phyloP scores from a whole-genome alignment of 2,113 vertebrate species.

The Speoplatyrhinus poulsoni region DNA sequence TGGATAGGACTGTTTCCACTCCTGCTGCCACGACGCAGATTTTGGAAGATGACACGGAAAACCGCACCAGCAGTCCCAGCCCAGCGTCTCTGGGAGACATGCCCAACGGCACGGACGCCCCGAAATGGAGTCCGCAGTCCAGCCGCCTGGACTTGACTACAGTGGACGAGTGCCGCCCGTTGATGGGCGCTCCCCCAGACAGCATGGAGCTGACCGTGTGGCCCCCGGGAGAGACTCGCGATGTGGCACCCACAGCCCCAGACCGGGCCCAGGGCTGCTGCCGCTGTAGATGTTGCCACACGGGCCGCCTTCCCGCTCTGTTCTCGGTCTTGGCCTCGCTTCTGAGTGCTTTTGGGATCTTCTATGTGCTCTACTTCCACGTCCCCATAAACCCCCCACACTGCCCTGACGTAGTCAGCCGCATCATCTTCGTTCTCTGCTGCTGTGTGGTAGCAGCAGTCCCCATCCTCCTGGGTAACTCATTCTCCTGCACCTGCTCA shows the following conservation, averaged over 20 bases:
- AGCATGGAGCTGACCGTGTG: conserved; percentile 72
- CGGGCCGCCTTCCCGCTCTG: conserved; percentile 62
- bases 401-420: conserved; percentile 65
- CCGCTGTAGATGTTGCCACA: conserved; percentile 60
- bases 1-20: conserved; percentile 54
- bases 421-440: conserved; percentile 69
- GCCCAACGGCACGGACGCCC: conserved; percentile 53
- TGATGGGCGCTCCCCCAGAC: conserved; percentile 61
- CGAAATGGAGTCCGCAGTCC: conserved; percentile 56
- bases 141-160: conserved; percentile 50
- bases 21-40: conserved; percentile 40
- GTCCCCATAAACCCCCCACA: conserved; percentile 67
- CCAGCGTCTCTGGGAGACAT: conserved; percentile 46
- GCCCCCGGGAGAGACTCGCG: conserved; percentile 39
- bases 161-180: conserved; percentile 60
- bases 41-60: conserved; percentile 58
- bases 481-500: conserved; percentile 21
- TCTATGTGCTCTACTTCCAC: conserved; percentile 74
- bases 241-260: conserved; percentile 24
- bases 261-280: conserved; percentile 50
- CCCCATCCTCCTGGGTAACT: conserved; percentile 73
- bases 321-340: conserved; percentile 69
- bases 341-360: conserved; percentile 64
- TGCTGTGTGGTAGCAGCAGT: conserved; percentile 71
- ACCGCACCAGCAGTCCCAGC: conserved; percentile 41